These are phyloP conservation scores for Steinernema scapterisci DNA, from an alignment of 2,888 invertebrate genomes.

Conservation along the genomic window DNA sequence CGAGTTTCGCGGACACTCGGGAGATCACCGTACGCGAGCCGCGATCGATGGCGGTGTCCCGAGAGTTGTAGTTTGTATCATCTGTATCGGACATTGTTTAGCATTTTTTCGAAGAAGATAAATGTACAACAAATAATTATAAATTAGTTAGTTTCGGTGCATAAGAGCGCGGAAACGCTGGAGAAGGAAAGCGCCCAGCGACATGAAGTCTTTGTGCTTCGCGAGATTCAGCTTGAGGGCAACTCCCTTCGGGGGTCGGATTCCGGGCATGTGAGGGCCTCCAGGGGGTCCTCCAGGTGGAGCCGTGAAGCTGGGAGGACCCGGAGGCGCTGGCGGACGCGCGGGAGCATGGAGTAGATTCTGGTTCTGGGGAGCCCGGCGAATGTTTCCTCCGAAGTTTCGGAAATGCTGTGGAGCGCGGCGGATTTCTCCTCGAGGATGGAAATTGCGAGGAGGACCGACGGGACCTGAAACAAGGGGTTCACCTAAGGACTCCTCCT, in stretches of 20 bases:
- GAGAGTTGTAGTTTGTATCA: too few relatives aligned
- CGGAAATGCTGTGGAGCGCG: conserved; percentile 11
- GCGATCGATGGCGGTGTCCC: too few relatives aligned
- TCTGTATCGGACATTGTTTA: too few relatives aligned
- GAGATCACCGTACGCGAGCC: too few relatives aligned
- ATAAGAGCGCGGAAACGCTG: conserved; percentile 35
- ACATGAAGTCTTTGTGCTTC: conserved; percentile 51
- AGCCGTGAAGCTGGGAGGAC: background rate
- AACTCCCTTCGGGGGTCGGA: conserved; percentile 46
- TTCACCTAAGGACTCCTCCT: too few relatives aligned
- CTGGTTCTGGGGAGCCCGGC: background rate
- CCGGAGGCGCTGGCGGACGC: background rate
- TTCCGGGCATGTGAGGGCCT: conserved; percentile 38
- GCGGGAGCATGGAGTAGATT: background rate
- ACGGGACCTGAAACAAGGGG: conserved; percentile 8
- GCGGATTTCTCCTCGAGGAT: conserved; percentile 8
- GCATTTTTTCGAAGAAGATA: too few relatives aligned
- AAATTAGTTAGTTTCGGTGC: conserved; percentile 12
- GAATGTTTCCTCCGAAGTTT: background rate
- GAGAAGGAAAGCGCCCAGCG: conserved; percentile 39
- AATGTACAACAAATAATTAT: background rate
- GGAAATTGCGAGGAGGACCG: conserved; percentile 20
- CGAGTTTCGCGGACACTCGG: too few relatives aligned
- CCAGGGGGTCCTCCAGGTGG: background rate
- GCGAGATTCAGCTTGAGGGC: conserved; percentile 43